These are phyloP conservation scores for Galago senegalensis DNA, from an alignment of 2,797 vertebrate genomes.

Conservation along the genomic window DNA sequence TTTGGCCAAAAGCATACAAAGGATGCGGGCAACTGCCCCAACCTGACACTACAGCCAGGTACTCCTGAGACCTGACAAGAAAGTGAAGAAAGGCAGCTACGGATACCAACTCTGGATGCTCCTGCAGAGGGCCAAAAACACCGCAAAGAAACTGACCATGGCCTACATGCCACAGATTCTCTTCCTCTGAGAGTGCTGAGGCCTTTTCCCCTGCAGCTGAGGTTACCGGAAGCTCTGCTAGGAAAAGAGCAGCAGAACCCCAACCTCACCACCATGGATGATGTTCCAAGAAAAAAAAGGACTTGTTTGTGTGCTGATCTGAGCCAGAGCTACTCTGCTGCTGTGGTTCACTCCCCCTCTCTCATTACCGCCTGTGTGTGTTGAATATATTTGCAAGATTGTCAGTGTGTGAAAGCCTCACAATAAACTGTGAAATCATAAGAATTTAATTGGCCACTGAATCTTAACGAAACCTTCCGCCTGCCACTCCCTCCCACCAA, in stretches of 20 bases:
- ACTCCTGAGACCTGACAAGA: not conserved
- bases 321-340: not conserved
- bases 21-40: too few species aligned
- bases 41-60: not conserved
- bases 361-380: not conserved
- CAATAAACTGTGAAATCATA: not conserved
- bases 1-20: too few species aligned
- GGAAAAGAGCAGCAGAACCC: not conserved
- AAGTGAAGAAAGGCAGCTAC: not conserved
- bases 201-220: not conserved
- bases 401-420: not conserved
- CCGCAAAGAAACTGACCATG: not conserved
- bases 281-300: not conserved
- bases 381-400: not conserved
- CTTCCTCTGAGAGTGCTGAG: not conserved
- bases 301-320: not conserved
- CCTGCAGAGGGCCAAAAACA: not conserved
- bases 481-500: not conserved
- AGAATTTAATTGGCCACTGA: not conserved
- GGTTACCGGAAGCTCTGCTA: not conserved
- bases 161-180: not conserved
- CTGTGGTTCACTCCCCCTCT: not conserved
- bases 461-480: too few species aligned
- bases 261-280: not conserved
- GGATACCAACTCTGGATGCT: not conserved